Evolutionary conservation across 2,888 invertebrate species (phyloP).

Genomic region (Sipha maydis): DNA sequence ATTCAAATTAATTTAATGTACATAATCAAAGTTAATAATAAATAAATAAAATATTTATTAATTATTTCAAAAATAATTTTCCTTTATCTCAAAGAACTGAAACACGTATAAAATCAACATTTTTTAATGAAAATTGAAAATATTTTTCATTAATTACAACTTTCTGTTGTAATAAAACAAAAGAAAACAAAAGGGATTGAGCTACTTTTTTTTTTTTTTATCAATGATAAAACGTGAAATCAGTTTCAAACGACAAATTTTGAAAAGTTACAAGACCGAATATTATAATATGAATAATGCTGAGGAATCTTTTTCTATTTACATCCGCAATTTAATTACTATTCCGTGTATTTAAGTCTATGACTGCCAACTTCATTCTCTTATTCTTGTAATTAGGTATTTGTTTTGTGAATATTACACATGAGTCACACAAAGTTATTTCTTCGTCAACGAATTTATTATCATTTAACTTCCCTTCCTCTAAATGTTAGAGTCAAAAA

Average conservation of each 20-base stretch:
- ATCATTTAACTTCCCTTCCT: not conserved
- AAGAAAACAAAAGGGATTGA: too few relatives aligned
- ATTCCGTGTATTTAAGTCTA: conserved; percentile 37
- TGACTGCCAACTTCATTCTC: not conserved
- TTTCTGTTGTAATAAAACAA: not conserved
- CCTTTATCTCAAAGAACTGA: not conserved
- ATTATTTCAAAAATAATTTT: not conserved
- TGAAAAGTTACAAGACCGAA: not conserved
- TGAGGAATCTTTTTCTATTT: not conserved
- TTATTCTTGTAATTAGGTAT: not conserved
- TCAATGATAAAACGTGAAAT: conserved; percentile 33
- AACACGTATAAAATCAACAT: not conserved
- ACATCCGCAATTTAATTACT: conserved; percentile 40
- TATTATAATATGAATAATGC: not conserved
- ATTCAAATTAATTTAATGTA: not conserved
- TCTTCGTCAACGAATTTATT: not conserved
- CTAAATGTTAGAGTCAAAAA: too few relatives aligned
- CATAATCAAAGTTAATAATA: not conserved
- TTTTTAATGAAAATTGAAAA: not conserved
- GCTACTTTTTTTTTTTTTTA: not conserved
- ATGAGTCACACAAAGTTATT: not conserved
- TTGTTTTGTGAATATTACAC: not conserved
- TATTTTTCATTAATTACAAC: conserved; percentile 9
- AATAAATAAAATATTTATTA: not conserved
- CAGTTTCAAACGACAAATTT: conserved; percentile 41